A percentile compares a stretch with the other conserved stretches of the same genome.
Evolutionary conservation across 2,113 vertebrate genomes (phyloP).

Genomic region (Nymphicus hollandicus): DNA sequence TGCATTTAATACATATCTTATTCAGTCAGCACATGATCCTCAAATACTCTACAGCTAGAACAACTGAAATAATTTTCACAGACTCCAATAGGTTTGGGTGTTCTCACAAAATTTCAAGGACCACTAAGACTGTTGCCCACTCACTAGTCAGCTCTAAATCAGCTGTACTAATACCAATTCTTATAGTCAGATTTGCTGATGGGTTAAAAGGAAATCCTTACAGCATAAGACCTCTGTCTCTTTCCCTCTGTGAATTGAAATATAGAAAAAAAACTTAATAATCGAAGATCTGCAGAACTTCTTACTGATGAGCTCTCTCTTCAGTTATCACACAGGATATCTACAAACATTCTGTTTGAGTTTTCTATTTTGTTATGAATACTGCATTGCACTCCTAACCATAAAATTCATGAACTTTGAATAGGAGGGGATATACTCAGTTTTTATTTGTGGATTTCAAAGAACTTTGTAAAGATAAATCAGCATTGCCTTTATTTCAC

Average conservation of each 20-base stretch:
- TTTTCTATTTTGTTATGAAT: neutral
- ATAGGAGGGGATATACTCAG: neutral
- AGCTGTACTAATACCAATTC: neutral
- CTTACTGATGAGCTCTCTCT: neutral
- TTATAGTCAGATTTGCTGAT: neutral
- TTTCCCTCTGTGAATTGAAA: neutral
- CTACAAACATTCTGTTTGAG: neutral
- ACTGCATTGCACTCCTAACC: neutral
- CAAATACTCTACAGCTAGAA: neutral
- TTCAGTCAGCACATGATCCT: neutral
- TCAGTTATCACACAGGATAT: neutral
- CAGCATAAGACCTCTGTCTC: neutral
- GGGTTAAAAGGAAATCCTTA: neutral
- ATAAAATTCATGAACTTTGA: neutral
- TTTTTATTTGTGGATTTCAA: neutral
- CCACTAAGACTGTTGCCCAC: neutral
- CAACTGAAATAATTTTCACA: neutral
- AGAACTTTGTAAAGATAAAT: neutral
- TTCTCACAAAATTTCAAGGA: neutral
- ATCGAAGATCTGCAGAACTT: neutral
- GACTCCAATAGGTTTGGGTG: neutral
- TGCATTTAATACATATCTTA: neutral
- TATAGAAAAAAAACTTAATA: neutral
- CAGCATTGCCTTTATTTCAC: neutral
- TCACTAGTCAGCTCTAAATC: neutral